A percentile compares a stretch with the other conserved stretches of the same genome.
Conservation (phyloP, 2,113 vertebrate genomes). For the Pyxicephalus adspersus region DNA sequence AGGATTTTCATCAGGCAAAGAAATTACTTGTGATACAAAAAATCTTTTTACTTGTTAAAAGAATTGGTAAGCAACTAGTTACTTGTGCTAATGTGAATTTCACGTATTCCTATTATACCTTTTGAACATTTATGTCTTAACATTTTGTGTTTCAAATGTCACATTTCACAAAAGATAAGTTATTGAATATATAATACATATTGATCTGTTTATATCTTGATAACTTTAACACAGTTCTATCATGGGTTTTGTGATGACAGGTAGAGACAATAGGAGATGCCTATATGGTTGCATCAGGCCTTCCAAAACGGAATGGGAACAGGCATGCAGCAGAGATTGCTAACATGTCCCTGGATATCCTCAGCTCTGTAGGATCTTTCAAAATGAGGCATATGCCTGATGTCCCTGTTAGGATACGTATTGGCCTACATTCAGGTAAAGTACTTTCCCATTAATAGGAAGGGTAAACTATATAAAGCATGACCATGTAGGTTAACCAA, state of each 20-base stretch:
- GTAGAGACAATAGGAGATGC: constrained; percentile 82
- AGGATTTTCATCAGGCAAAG: too few species aligned
- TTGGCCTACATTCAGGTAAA: constrained; percentile 78
- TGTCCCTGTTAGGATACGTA: constrained; percentile 77
- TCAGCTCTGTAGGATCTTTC: constrained; percentile 78
- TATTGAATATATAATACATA: background rate
- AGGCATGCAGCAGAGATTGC: constrained; percentile 77
- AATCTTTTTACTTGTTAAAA: too few species aligned
- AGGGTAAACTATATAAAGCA: too few species aligned
- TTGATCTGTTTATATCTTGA: background rate
- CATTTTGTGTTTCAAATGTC: too few species aligned
- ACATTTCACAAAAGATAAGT: too few species aligned
- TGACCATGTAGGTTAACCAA: too few species aligned
- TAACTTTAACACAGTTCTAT: background rate
- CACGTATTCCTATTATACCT: too few species aligned
- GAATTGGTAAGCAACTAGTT: too few species aligned
- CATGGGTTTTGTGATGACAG: constrained; percentile 57
- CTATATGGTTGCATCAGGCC: constrained; percentile 80
- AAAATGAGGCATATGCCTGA: constrained; percentile 84
- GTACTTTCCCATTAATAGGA: background rate
- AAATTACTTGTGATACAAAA: too few species aligned
- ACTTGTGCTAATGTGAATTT: too few species aligned
- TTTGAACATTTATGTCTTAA: too few species aligned
- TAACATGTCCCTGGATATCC: constrained; percentile 81
- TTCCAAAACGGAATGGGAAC: constrained; percentile 73